Evolutionary conservation across 2,888 invertebrate genomes (phyloP).

Genomic region (Scelioninae gen. 1): DNA sequence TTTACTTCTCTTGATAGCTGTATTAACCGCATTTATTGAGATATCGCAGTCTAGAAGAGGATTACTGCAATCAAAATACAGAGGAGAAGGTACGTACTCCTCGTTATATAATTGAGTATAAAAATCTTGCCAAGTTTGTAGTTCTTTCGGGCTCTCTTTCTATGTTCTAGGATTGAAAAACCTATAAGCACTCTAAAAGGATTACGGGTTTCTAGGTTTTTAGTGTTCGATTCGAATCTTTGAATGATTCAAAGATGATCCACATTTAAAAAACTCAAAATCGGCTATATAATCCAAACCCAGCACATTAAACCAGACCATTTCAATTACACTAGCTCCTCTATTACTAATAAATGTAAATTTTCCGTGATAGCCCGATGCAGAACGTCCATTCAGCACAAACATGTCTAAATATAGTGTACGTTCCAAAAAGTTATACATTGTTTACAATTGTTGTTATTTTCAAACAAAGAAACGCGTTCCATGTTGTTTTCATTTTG

Average conservation of each 20-base stretch:
- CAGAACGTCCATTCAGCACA: no score
- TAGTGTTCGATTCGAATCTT: not conserved
- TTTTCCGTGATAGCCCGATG: no score
- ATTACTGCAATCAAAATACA: not conserved
- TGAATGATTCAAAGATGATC: not conserved
- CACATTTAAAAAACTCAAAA: not conserved
- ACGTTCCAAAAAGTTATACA: no score
- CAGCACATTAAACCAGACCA: not conserved
- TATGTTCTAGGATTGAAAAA: conserved; percentile 11
- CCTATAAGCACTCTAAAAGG: not conserved
- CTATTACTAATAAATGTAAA: not conserved
- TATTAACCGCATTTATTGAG: not conserved
- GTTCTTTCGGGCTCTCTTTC: not conserved
- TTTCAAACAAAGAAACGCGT: no score
- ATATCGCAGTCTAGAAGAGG: conserved; percentile 16
- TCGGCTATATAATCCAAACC: not conserved
- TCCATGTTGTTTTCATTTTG: no score
- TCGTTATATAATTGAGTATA: not conserved
- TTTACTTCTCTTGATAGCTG: conserved; percentile 1
- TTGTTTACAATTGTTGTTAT: no score
- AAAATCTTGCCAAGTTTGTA: conserved; percentile 3
- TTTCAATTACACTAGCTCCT: not conserved
- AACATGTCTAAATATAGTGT: no score
- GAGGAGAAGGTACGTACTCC: not conserved
- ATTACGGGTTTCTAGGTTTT: not conserved